Base-by-base conservation (phyloP, 2,797 vertebrate species). In the Pangasius larnaudii region DNA sequence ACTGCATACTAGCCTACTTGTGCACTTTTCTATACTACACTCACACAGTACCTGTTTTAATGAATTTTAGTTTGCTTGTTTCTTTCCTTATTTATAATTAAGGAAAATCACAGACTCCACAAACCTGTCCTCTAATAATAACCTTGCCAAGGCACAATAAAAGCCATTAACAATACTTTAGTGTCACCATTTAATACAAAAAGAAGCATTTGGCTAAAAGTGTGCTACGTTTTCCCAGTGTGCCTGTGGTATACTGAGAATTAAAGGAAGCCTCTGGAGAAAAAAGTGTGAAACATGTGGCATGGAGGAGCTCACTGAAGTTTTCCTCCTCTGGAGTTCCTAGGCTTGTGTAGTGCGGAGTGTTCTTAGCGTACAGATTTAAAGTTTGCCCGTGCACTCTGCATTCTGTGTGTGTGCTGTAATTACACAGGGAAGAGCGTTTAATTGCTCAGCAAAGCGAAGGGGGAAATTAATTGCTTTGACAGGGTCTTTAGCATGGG, bases 361-460 rank as follows among this genome's bases (percentile, higher is more conserved):
- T 79, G 61, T 69, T 22, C 49, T 42, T 19, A 30, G 42, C 0
- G 33, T n/a, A 5, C 19, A n/a, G 49, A 53, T 42, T 42, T 39
- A 30, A 67, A 33, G 75, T 49, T 74, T 46, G 51, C 14, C 85
- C 2, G 9, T n/a, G 30, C 51, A 77, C 13, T 89, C 18, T 16
- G 58, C 46, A 65, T 84, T 86, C 10, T 51, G 53, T 18, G 65
- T 79, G 87, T 81, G 84, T 86, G 51, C 46, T 83, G 83, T 89
- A 88, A 90, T 90, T 84, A 87, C 82, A 85, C 51, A 58, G 56
- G 8, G n/a, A 85, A 87, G 56, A 63, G 56, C 63, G 75, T 91
- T 89, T 90, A 89, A 90, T 89, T 87, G 85, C 63, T 84, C 87
- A 72, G 86, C 75, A 85, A 86, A 91, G 84, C 88, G 63, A 80